phyloP scores from a whole-genome alignment of 1,140 invertebrate species.

The Drosophila arawakana region DNA sequence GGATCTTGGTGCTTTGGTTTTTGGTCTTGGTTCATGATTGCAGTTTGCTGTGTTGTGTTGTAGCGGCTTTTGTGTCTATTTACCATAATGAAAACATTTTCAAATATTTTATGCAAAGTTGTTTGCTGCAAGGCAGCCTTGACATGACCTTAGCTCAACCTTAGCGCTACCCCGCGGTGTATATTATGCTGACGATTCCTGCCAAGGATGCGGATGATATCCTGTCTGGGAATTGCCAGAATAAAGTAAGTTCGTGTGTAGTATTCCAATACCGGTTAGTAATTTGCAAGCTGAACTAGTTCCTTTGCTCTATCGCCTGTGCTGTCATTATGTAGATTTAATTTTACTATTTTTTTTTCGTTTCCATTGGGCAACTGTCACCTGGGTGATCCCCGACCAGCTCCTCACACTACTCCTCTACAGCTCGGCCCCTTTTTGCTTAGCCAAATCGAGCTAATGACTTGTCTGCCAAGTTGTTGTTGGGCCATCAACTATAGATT shows the following conservation, averaged over 20 bases:
- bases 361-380: constrained; percentile 30
- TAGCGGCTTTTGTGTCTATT: constrained; percentile 74
- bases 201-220: constrained; percentile 46
- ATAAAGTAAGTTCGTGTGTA: not conserved
- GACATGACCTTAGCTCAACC: constrained; percentile 73
- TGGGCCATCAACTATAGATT: constrained; percentile 64
- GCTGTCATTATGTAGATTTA: constrained; percentile 78
- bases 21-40: not conserved
- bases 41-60: constrained; percentile 10
- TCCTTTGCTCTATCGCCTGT: constrained; percentile 27
- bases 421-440: constrained; percentile 10
- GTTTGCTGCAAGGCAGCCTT: constrained; percentile 48
- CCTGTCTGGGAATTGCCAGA: constrained; percentile 73
- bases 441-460: constrained; percentile 15
- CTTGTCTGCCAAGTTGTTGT: constrained; percentile 25
- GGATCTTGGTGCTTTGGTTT: not conserved
- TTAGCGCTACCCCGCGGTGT: constrained; percentile 58
- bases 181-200: not conserved
- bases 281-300: constrained; percentile 80
- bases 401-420: not conserved
- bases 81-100: constrained; percentile 83
- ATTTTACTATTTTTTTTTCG: not conserved
- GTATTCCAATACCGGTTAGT: constrained; percentile 70
- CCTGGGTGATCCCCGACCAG: constrained; percentile 7
- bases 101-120: constrained; percentile 83